These are phyloP conservation scores for Piprites chloris DNA, from an alignment of 2,113 vertebrate genomes.

Conservation along the genomic window DNA sequence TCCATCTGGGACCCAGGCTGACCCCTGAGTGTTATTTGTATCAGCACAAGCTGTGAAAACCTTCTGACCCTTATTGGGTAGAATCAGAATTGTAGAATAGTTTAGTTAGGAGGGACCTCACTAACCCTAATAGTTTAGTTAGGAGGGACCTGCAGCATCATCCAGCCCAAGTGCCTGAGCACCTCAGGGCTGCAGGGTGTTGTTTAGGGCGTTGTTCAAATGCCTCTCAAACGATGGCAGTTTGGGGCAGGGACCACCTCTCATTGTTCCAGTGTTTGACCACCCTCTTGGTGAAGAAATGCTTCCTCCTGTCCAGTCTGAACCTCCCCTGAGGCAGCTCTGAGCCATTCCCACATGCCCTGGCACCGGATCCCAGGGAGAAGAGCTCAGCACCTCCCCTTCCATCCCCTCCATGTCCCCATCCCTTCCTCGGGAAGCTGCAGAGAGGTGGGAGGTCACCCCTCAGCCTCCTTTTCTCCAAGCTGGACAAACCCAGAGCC, in stretches of 20 bases:
- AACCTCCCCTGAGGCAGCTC: not conserved
- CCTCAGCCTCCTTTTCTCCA: not conserved
- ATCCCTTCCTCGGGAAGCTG: not conserved
- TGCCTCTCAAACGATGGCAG: no score
- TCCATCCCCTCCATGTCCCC: not conserved
- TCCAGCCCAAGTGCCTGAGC: not conserved
- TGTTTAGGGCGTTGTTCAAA: not conserved
- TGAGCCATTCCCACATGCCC: fast-evolving
- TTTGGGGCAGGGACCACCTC: not conserved
- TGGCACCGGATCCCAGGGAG: not conserved
- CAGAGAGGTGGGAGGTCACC: not conserved
- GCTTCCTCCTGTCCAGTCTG: fast-evolving
- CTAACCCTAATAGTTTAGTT: not conserved
- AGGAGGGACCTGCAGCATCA: fast-evolving
- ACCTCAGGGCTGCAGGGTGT: not conserved
- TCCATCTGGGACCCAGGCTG: not conserved
- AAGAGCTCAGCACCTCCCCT: not conserved
- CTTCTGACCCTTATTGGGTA: not conserved
- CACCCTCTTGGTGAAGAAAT: not conserved
- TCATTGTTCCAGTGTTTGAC: not conserved
- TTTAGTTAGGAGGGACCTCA: not conserved
- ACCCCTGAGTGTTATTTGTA: not conserved
- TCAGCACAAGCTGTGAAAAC: not conserved
- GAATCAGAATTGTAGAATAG: not conserved
- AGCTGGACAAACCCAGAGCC: not conserved